Evolutionary conservation across 2,797 vertebrate genomes (phyloP).

Genomic region (Holocentrus rufus): DNA sequence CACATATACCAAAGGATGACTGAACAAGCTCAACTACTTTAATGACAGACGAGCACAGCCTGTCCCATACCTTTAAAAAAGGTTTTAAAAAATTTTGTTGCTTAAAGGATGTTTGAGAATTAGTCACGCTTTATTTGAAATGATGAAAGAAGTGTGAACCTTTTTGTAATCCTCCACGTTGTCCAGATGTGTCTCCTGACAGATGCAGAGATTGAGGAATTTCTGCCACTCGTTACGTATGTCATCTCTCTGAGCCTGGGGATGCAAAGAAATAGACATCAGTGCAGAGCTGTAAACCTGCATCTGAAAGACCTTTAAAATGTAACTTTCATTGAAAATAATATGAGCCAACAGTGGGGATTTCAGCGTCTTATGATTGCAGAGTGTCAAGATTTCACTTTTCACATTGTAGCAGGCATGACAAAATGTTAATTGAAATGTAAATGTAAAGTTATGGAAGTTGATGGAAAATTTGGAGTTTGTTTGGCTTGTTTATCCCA

Average conservation of each 20-base stretch:
- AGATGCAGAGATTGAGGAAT: conserved; percentile 97
- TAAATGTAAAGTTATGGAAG: too few relatives aligned
- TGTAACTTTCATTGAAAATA: neutral
- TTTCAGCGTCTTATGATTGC: too few relatives aligned
- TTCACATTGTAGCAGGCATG: neutral
- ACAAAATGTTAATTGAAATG: too few relatives aligned
- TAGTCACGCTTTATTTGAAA: neutral
- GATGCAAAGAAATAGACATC: conserved; percentile 16
- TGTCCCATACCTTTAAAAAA: neutral
- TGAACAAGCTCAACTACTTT: neutral
- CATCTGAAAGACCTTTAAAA: neutral
- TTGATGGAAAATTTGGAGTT: neutral
- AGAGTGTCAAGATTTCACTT: too few relatives aligned
- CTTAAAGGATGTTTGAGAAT: neutral
- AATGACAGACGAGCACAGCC: neutral
- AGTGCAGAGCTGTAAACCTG: neutral
- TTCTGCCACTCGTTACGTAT: conserved; percentile 94
- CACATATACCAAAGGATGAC: neutral
- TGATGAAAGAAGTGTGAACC: conserved; percentile 73
- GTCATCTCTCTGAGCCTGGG: conserved; percentile 88
- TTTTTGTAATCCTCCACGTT: conserved; percentile 88
- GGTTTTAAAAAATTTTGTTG: neutral
- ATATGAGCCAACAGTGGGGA: too few relatives aligned
- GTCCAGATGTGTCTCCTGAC: conserved; percentile 93
- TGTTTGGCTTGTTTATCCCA: neutral